Conservation (phyloP, 2,888 invertebrate species). For the Orthosia gracilis region DNA sequence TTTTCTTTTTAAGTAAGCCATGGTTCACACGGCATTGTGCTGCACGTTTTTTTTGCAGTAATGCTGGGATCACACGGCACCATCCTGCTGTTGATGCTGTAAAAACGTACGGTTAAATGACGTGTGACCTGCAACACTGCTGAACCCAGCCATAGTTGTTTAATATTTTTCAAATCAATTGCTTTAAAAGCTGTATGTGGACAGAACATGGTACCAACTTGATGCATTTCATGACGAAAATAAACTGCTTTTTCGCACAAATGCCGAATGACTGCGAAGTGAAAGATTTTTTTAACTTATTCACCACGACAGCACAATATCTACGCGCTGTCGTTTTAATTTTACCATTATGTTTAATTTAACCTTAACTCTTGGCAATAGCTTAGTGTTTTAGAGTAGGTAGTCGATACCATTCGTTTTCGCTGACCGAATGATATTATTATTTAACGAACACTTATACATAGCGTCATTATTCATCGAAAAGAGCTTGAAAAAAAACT, state of each 20-base stretch:
- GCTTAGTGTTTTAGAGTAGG: neutral
- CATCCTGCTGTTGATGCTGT: too few species aligned
- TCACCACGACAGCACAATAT: neutral
- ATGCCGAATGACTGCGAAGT: neutral
- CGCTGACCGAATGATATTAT: neutral
- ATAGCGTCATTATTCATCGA: neutral
- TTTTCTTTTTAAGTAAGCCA: neutral
- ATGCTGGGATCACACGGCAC: too few species aligned
- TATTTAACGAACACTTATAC: neutral
- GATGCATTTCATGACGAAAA: neutral
- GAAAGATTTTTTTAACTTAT: neutral
- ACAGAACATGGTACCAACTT: neutral
- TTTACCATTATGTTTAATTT: neutral
- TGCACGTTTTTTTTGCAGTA: too few species aligned
- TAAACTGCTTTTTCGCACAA: neutral
- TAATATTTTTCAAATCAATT: neutral
- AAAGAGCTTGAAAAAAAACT: neutral
- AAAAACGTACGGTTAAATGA: too few species aligned
- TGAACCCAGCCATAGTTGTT: too few species aligned
- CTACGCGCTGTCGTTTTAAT: neutral
- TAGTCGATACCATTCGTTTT: neutral
- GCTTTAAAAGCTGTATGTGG: neutral
- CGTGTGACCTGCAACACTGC: too few species aligned
- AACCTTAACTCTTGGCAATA: neutral
- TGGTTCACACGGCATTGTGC: too few species aligned